Evolutionary conservation across 1,140 invertebrate genomes (phyloP).

Genomic region (Musca vetustissima): DNA sequence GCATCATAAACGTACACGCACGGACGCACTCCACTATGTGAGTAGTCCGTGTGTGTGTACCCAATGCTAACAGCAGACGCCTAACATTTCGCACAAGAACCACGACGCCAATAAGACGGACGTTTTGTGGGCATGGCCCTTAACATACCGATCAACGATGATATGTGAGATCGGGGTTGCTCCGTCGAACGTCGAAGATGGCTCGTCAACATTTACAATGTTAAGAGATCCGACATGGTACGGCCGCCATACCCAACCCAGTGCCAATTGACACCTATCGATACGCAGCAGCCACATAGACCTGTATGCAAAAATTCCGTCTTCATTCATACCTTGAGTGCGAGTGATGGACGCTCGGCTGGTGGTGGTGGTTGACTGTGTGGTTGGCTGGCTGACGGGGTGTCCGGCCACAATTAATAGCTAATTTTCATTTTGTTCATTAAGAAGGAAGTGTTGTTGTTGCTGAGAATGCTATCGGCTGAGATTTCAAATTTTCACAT

Average conservation of each 20-base stretch:
- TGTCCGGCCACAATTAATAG: conserved; percentile 5
- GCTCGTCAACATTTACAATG: no score
- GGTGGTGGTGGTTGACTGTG: no score
- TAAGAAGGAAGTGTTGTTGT: conserved; percentile 12
- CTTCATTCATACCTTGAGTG: no score
- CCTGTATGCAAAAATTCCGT: no score
- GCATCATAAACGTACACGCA: no score
- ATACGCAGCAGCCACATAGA: neutral
- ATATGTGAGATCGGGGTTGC: no score
- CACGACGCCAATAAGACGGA: conserved; percentile 15
- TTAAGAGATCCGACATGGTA: neutral
- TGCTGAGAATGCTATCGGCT: no score
- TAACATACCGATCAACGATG: conserved; percentile 11
- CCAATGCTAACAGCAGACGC: neutral
- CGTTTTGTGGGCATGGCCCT: conserved; percentile 20
- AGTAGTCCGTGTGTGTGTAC: neutral
- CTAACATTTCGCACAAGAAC: conserved; percentile 16
- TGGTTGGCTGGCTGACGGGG: neutral
- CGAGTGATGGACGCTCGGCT: no score
- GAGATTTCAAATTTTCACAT: no score
- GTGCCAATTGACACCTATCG: conserved; percentile 17
- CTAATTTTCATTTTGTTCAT: conserved; percentile 3
- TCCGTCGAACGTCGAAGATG: no score
- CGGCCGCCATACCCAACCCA: neutral
- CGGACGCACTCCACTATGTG: neutral